Percentiles rank a stretch among this genome's conserved stretches.
Conservation (phyloP, 2,113 vertebrate genomes). For the Rhynchomys soricoides region DNA sequence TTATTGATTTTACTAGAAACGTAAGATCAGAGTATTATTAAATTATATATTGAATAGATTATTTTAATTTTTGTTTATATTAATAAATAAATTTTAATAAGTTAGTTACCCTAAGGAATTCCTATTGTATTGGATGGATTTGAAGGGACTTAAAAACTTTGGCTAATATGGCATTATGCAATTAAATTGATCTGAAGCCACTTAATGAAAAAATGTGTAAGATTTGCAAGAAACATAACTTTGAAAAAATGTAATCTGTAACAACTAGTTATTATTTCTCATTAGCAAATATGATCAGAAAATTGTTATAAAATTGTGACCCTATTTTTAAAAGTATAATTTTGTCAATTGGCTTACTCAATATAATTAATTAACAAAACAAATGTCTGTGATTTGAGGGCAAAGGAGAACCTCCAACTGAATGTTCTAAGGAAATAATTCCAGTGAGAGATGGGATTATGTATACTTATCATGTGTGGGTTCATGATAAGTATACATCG, state of each 20-base stretch:
- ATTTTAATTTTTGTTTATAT: background rate
- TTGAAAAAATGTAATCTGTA: background rate
- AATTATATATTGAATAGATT: background rate
- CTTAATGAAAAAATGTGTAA: background rate
- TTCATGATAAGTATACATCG: background rate
- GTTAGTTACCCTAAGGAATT: background rate
- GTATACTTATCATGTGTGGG: background rate
- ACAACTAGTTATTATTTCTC: background rate
- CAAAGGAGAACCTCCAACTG: background rate
- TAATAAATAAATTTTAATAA: background rate
- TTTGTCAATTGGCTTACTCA: slow-evolving; percentile 54
- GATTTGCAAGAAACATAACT: slow-evolving; percentile 21
- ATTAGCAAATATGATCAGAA: slow-evolving; percentile 42
- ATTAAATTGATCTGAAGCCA: background rate
- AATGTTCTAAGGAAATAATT: background rate
- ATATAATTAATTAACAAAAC: background rate
- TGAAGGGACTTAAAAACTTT: background rate
- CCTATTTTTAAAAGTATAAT: slow-evolving; percentile 52
- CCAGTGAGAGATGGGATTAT: too few species aligned
- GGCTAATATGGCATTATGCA: background rate
- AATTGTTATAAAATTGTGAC: slow-evolving; percentile 55
- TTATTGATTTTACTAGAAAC: background rate
- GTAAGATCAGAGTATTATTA: background rate
- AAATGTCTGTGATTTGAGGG: background rate
- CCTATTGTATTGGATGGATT: background rate